Base-by-base conservation (phyloP, 2,888 invertebrate genomes). In the Drosophila mayaguana region DNA sequence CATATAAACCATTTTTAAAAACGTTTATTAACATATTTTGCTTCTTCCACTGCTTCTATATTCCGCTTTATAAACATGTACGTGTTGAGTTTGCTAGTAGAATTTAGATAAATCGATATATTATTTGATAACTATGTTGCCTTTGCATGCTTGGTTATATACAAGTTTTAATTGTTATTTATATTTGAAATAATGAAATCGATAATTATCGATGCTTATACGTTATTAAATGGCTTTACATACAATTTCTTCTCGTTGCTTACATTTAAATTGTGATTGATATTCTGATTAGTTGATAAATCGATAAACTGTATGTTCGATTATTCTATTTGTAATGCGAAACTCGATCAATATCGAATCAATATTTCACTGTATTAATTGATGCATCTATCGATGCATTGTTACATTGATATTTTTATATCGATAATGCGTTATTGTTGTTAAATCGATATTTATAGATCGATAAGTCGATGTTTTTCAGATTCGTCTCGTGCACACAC, bases 181-280 rank as follows among this genome's bases (percentile, higher is more conserved):
- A 20, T 34, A 34, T 50, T 34, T 34, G 1, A 28, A 8, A 28
- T 28, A 2, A 28, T 28, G 1, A 50, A 32, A 32, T 50, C 32
- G 28, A 48, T n/a, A 48, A 28, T n/a, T 25, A 28, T 48, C 25
- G 46, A 25, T n/a, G n/a, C n/a, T n/a, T n/a, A n/a, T n/a, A n/a
- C n/a, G n/a, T n/a, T n/a, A n/a, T n/a, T n/a, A n/a, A n/a, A n/a
- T n/a, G n/a, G n/a, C n/a, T 25, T 9, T 25, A 28, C 2, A n/a
- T 6, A 16, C 25, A 8, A 25, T 25, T 46, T 28, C 2, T n/a
- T 48, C 12, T 28, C 12, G 18, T 18, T 32, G 6, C 3, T 50
- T 14, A 7, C 11, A 0, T 32, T 11, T 12, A 32, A 12, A 32
- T 32, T 18, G 5, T 32, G 16, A 18, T 50, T 18, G 32, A 14